Percentiles rank a stretch among this genome's conserved stretches.
phyloP scores from a whole-genome alignment of 1,140 invertebrate genomes.

The Choristoneura fumiferana region DNA sequence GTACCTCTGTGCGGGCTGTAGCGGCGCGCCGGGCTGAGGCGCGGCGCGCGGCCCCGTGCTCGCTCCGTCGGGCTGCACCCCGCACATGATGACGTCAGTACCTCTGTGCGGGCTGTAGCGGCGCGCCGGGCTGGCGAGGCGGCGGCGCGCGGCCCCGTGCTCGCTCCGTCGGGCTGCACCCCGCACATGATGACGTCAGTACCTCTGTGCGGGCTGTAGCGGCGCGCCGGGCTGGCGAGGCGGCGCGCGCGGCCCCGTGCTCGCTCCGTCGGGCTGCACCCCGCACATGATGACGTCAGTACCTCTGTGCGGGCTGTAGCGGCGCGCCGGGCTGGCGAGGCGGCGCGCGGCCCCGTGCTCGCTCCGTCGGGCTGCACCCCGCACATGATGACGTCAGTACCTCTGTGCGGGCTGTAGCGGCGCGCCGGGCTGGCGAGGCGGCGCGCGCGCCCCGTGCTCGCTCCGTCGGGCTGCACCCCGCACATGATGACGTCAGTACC shows the following conservation, averaged over 20 bases:
- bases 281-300: too few relatives aligned
- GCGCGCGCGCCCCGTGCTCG: too few relatives aligned
- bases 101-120: not conserved
- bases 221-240: conserved; percentile 82
- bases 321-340: conserved; percentile 74
- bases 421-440: too few relatives aligned
- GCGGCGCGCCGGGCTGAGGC: conserved; percentile 85
- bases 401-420: conserved; percentile 78
- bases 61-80: conserved; percentile 87
- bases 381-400: too few relatives aligned
- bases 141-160: not conserved
- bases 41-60: conserved; percentile 87
- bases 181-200: too few relatives aligned
- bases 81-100: too few relatives aligned
- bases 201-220: conserved; percentile 78
- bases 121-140: conserved; percentile 69
- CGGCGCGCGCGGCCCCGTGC: conserved; percentile 33
- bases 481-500: too few relatives aligned
- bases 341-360: conserved; percentile 45
- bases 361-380: conserved; percentile 18
- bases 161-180: not conserved
- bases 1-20: conserved; percentile 2
- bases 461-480: too few relatives aligned
- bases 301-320: conserved; percentile 52
- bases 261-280: conserved; percentile 18